Base-by-base conservation (phyloP, 2,113 vertebrate genomes). In the Ciconia maguari region DNA sequence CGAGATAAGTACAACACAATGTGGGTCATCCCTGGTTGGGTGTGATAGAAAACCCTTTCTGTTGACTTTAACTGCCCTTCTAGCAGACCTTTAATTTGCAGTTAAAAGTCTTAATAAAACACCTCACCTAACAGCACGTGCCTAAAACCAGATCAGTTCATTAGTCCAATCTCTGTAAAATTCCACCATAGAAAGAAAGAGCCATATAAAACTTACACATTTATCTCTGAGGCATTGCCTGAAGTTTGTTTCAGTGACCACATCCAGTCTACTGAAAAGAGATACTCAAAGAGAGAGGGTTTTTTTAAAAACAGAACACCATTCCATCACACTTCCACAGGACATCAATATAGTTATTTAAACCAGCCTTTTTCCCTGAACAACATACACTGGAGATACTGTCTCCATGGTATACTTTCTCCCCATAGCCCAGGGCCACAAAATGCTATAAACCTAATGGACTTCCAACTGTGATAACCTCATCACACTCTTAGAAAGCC, bases 71-170 rank as follows among this genome's bases (percentile, higher is more conserved):
- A 80, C 1, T 85, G 91, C 44, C 41, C 54, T 83, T 84, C 65
- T n/a, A 91, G 26, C 17, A 94, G 77, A 78, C 46, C 93, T 89
- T 85, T 93, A 91, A 94, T 91, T 85, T 91, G 91, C 85, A 85
- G 41, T 54, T 87, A 65, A 46, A 94, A 77, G 77, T 80, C 82
- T 84, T 86, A 83, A 79, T 85, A 84, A 94, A 95, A 84, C 30
- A 95, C 41, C 76, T 71, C 32, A 70, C 55, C 89, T 91, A 93
- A 55, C 16, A 87, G 86, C 46, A 62, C 48, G 70, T n/a, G 22
- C 78, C 58, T 83, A 30, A 80, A 92, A 54, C 38, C 49, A 48
- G 30, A 94, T 29, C 27, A 83, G 78, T 82, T 89, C 41, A 65
- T 94, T 82, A 94, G 77, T 27, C 36, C 72, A 38, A 91, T 85